Percentiles rank a stretch among this genome's conserved stretches.
Conservation (phyloP, 1,140 invertebrate genomes). For the Parapsyche elsis region DNA sequence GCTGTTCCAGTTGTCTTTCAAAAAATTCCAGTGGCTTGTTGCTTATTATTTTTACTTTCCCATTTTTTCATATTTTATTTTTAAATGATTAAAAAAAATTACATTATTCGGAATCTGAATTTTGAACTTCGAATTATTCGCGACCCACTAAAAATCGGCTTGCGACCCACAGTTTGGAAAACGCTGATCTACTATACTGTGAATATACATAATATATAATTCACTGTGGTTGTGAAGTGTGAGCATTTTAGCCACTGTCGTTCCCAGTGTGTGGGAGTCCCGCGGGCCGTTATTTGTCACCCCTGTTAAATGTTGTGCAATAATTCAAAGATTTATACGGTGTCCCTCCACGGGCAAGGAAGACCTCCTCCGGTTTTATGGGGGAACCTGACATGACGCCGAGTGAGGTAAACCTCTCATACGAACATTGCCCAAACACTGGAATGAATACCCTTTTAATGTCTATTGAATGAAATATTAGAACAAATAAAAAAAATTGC, state of each 20-base stretch:
- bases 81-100: no score
- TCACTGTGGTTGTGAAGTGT: not conserved
- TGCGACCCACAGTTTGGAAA: no score
- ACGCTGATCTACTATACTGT: no score
- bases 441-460: constrained; percentile 47
- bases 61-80: no score
- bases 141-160: no score
- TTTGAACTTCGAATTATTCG: no score
- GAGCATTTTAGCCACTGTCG: not conserved
- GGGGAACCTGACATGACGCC: constrained; percentile 21
- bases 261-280: constrained; percentile 28
- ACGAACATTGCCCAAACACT: constrained; percentile 38
- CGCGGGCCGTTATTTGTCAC: constrained; percentile 56
- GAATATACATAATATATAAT: no score
- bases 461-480: constrained; percentile 32
- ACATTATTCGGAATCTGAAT: no score
- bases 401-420: constrained; percentile 30
- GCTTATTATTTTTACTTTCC: no score
- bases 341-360: constrained; percentile 41
- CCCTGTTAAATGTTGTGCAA: constrained; percentile 56
- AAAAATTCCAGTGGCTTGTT: no score
- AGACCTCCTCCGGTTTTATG: constrained; percentile 55
- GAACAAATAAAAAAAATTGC: not conserved
- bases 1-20: no score
- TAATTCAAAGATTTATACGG: constrained; percentile 56